A percentile compares a stretch with the other conserved stretches of the same genome.
phyloP scores from a whole-genome alignment of 2,888 invertebrate species.

The Acrocera orbiculus region DNA sequence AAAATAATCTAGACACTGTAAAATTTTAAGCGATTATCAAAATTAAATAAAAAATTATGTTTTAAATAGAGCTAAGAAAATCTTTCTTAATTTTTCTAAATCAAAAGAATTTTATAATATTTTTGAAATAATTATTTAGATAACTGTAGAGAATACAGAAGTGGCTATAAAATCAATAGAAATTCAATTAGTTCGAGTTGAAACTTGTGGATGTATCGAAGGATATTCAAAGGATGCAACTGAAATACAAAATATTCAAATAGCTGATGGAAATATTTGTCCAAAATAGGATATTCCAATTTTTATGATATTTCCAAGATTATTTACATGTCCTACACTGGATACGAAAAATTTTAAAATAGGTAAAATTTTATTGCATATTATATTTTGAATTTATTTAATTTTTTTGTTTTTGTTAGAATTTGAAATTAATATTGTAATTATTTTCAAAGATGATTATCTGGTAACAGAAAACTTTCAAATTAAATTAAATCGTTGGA shows the following conservation, averaged over 20 bases:
- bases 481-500: conserved; percentile 21
- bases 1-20: no score
- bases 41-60: no score
- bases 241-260: conserved; percentile 96
- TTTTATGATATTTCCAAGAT: conserved; percentile 85
- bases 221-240: conserved; percentile 90
- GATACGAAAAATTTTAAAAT: conserved; percentile 86
- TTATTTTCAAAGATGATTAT: conserved; percentile 85
- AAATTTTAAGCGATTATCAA: no score
- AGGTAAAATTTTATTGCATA: conserved; percentile 56
- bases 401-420: conserved; percentile 42
- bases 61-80: neutral
- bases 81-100: neutral
- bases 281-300: conserved; percentile 72
- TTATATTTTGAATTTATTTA: conserved; percentile 9
- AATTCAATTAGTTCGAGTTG: conserved; percentile 82
- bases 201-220: conserved; percentile 86
- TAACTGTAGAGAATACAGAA: conserved; percentile 64
- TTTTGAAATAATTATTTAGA: conserved; percentile 26
- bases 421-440: conserved; percentile 84
- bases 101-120: neutral
- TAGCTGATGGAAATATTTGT: conserved; percentile 80
- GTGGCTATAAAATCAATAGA: conserved; percentile 81
- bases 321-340: conserved; percentile 89
- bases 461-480: conserved; percentile 87